phyloP scores from a whole-genome alignment of 2,113 vertebrate genomes.

The Muscicapa adusta region DNA sequence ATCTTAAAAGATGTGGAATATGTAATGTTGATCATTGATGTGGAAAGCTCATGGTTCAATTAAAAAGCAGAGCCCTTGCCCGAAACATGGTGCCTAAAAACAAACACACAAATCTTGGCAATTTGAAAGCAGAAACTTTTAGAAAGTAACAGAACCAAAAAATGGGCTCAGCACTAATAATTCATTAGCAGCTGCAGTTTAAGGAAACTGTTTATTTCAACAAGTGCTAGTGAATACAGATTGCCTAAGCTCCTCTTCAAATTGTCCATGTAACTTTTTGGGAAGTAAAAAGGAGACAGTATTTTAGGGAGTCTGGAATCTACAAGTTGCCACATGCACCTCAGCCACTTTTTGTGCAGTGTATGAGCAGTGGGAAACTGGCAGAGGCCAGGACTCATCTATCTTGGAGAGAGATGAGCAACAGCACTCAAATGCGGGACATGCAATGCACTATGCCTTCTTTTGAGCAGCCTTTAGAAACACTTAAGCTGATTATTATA shows the following conservation, averaged over 20 bases:
- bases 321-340: not conserved
- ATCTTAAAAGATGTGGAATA: not conserved
- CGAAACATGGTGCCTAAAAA: not conserved
- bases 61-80: not conserved
- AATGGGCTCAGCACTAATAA: not conserved
- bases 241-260: not conserved
- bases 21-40: not conserved
- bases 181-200: not conserved
- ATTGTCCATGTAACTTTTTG: not conserved
- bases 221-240: not conserved
- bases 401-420: not conserved
- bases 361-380: not conserved
- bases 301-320: not conserved
- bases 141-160: not conserved
- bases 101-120: not conserved
- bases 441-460: not conserved
- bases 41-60: conserved; percentile 10
- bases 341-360: not conserved
- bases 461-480: not conserved
- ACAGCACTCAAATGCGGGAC: not conserved
- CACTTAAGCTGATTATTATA: not conserved
- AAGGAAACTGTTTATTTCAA: conserved; percentile 15
- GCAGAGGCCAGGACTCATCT: not conserved
- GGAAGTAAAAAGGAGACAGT: not conserved
- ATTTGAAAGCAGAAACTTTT: not conserved